A percentile compares a stretch with the other conserved stretches of the same genome.
phyloP scores from a whole-genome alignment of 2,888 invertebrate species.

The Anoplius nigerrimus region DNA sequence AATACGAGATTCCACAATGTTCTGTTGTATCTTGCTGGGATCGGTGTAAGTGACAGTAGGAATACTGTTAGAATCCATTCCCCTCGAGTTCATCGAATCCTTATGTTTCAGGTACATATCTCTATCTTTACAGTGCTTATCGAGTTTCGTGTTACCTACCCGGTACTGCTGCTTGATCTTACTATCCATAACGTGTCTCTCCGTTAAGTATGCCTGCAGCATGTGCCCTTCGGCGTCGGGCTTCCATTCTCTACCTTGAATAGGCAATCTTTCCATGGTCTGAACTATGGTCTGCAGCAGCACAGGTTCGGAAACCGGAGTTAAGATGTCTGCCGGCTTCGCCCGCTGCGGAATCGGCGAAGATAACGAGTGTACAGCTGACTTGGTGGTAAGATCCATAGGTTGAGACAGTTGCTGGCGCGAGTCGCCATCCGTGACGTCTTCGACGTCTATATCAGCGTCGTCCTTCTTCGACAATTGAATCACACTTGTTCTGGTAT shows the following conservation, averaged over 20 bases:
- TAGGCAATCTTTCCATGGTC: constrained; percentile 80
- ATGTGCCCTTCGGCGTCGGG: constrained; percentile 78
- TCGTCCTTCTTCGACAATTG: constrained; percentile 59
- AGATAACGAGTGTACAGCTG: constrained; percentile 41
- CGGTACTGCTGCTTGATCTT: constrained; percentile 81
- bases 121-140: constrained; percentile 51
- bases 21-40: constrained; percentile 60
- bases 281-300: constrained; percentile 80
- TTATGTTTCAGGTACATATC: constrained; percentile 57
- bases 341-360: constrained; percentile 55
- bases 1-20: constrained; percentile 51
- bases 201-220: constrained; percentile 84
- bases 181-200: constrained; percentile 82
- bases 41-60: constrained; percentile 66
- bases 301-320: constrained; percentile 80
- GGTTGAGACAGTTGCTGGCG: constrained; percentile 60
- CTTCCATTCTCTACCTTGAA: constrained; percentile 77
- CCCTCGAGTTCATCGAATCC: constrained; percentile 47
- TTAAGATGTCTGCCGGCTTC: constrained; percentile 76
- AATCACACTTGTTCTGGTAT: constrained; percentile 54
- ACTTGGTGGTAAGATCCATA: constrained; percentile 75
- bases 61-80: constrained; percentile 52
- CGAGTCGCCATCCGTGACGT: constrained; percentile 46
- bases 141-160: constrained; percentile 60
- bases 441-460: constrained; percentile 55